Percentiles rank a stretch among this genome's conserved stretches.
Conservation (phyloP, 2,113 vertebrate species). For the Malurus alboscapulatus region DNA sequence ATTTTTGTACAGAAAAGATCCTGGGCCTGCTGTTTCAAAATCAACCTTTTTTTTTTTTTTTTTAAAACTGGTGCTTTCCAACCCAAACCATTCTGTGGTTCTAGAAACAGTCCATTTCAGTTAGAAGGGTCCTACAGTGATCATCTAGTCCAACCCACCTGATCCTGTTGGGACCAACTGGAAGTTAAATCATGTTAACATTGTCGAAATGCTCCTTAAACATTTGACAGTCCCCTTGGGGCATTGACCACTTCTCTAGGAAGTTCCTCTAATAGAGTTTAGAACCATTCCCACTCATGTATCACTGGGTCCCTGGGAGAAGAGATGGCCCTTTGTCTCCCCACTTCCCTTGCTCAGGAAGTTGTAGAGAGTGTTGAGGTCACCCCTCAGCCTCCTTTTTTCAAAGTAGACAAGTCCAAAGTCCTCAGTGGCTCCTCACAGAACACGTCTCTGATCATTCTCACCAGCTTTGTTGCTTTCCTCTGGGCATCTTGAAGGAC, state of each 20-base stretch:
- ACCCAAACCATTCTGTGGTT: background rate
- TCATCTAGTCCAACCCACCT: background rate
- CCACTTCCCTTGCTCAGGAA: background rate
- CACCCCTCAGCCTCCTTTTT: background rate
- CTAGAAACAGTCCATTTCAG: background rate
- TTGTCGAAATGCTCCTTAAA: background rate
- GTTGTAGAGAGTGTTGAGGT: background rate
- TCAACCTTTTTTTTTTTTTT: background rate
- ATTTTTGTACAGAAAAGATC: background rate
- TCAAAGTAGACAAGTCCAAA: background rate
- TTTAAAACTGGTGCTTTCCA: background rate
- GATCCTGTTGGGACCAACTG: background rate
- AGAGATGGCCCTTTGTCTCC: background rate
- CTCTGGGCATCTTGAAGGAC: background rate
- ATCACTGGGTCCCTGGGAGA: background rate
- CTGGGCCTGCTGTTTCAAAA: background rate
- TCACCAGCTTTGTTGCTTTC: background rate
- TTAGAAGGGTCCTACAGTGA: background rate
- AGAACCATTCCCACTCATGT: background rate
- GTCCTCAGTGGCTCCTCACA: background rate
- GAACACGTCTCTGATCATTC: accelerated
- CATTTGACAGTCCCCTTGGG: background rate
- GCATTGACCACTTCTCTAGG: background rate
- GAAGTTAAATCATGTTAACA: background rate
- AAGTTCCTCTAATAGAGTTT: background rate